Percentiles rank a stretch among this genome's conserved stretches.
Conservation (phyloP, 2,888 invertebrate genomes). For the Callyntrura guangdongensis region DNA sequence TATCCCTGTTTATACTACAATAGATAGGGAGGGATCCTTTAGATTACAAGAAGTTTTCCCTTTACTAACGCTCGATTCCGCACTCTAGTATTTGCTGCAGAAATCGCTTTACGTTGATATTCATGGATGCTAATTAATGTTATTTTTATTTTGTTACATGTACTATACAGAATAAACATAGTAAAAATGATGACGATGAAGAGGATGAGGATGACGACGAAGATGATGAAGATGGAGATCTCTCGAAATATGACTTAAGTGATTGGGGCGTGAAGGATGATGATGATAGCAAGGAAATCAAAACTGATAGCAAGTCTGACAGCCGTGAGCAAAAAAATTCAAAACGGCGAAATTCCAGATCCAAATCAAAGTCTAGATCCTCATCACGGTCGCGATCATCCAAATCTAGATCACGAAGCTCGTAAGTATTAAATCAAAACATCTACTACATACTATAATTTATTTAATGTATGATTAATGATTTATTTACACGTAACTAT, state of each 20-base stretch:
- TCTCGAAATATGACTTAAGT: conserved; percentile 92
- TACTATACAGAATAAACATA: conserved; percentile 29
- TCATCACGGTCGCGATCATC: conserved; percentile 46
- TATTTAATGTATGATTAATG: not conserved
- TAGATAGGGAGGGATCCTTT: no score
- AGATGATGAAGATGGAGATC: conserved; percentile 88
- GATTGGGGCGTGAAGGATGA: conserved; percentile 90
- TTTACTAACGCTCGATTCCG: not conserved
- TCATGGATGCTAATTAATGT: not conserved
- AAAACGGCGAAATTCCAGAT: conserved; percentile 66
- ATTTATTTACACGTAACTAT: not conserved
- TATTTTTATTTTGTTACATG: not conserved
- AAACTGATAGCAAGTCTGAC: conserved; percentile 72
- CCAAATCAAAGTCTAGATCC: conserved; percentile 73
- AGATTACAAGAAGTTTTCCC: no score
- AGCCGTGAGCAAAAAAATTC: conserved; percentile 68
- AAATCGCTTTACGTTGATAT: not conserved
- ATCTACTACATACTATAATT: not conserved
- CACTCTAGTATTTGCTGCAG: no score
- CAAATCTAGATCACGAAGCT: conserved; percentile 71
- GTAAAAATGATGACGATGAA: conserved; percentile 84
- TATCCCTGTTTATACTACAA: no score
- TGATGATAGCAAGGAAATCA: conserved; percentile 85
- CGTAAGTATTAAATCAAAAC: conserved; percentile 51
- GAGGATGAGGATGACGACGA: conserved; percentile 88